Evolutionary conservation across 2,888 invertebrate genomes (phyloP), one percentile per base, ranked within the genome.

Genomic region (Thymelicus acteon): DNA sequence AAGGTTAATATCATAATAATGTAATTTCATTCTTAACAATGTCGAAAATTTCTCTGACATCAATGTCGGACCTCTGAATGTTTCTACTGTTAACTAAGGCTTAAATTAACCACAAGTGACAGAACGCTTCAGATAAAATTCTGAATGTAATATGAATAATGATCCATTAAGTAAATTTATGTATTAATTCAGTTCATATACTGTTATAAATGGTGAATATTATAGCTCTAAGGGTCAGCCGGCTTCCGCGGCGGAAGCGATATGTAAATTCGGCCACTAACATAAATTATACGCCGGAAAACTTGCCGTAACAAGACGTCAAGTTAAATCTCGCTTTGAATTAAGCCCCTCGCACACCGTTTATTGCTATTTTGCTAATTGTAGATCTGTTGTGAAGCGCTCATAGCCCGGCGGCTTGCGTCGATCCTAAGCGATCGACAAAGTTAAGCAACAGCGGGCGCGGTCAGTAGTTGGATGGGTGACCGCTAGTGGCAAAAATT

Each of bases 271-370:
- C 75, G 76, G 73, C 74, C 73, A 71, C 72, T 70, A 69, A 73
- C 75, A 78, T 78, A 78, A 78, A 77, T 80, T 77, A 76, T 75
- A 73, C 47, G 58, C 75, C 75, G 84, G 83, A 83, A 81, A 80
- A 79, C 75, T 80, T 76, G 74, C 77, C 79, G 78, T 83, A 85
- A 83, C 85, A 84, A 81, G 83, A 80, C 82, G 83, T 82, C 81
- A 77, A 80, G 78, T 77, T 78, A 81, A 78, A 78, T 78, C 76
- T 72, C 57, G 67, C 71, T 72, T 77, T 75, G 79, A 82, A 79
- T 78, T 80, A 52, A 52, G 60, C 4, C 5, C n/a, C 10, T 31
- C 52, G 31, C 19, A 7, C 60, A 67, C 67, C 3, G 31, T 40
- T 52, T 40, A n/a, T 31, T 31, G 13, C 24, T 39, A 39, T 13